These are phyloP conservation scores for Sigmodon hispidus DNA, from an alignment of 2,113 vertebrate genomes.

Conservation along the genomic window DNA sequence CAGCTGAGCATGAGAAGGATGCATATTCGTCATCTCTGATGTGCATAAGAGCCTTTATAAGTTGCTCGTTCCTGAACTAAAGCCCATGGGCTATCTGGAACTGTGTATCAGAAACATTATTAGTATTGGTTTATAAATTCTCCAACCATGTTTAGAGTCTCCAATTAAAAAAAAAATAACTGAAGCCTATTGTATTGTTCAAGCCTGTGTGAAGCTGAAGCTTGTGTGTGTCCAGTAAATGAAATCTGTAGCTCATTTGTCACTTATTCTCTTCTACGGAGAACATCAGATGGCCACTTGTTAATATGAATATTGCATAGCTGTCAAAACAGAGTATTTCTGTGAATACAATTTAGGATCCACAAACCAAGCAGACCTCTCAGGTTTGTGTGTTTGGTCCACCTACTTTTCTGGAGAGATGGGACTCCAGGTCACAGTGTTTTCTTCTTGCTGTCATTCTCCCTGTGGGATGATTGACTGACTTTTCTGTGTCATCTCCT, in stretches of 20 bases:
- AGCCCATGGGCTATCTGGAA: neutral
- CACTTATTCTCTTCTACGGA: neutral
- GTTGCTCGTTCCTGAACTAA: neutral
- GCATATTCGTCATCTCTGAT: neutral
- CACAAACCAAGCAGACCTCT: neutral
- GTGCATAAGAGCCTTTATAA: neutral
- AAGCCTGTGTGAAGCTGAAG: neutral
- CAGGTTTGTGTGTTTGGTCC: neutral
- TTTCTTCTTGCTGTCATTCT: conserved; percentile 15
- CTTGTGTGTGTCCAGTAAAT: neutral
- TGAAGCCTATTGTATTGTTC: neutral
- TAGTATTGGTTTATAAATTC: neutral
- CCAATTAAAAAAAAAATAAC: neutral
- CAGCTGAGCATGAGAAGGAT: neutral
- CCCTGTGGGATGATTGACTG: neutral
- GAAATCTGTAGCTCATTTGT: neutral
- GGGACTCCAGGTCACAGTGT: neutral
- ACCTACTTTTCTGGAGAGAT: neutral
- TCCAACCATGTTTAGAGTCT: neutral
- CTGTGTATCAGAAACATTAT: neutral
- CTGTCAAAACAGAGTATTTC: neutral
- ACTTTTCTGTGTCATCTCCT: neutral
- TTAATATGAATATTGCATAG: neutral
- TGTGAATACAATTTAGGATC: neutral
- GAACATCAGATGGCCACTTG: neutral